Percentiles rank a stretch among this genome's conserved stretches.
phyloP scores from a whole-genome alignment of 2,113 vertebrate genomes.

The Todiramphus saurophagus region DNA sequence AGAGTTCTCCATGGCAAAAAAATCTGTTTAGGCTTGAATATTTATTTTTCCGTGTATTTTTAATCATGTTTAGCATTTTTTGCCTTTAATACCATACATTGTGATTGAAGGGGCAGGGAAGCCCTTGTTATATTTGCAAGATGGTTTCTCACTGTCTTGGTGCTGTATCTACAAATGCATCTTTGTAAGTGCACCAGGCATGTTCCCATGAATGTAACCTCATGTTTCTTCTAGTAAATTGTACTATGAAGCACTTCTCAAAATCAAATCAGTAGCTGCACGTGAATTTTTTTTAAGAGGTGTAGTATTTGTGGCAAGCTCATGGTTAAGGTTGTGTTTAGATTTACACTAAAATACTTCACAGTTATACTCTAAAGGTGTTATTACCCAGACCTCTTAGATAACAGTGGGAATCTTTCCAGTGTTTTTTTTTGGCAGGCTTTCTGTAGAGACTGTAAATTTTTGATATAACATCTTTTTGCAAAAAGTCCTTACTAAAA shows the following conservation, averaged over 20 bases:
- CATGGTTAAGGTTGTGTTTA: background rate
- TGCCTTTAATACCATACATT: background rate
- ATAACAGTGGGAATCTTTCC: background rate
- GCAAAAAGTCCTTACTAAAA: background rate
- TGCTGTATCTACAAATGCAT: background rate
- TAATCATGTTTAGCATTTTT: background rate
- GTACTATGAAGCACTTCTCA: background rate
- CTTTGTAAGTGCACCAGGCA: background rate
- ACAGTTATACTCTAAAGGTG: background rate
- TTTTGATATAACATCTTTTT: background rate
- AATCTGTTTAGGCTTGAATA: background rate
- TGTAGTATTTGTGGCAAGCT: background rate
- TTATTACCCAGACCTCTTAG: background rate
- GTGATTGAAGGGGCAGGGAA: background rate
- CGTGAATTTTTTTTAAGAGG: background rate
- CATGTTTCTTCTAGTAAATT: background rate
- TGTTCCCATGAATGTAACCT: background rate
- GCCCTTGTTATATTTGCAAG: background rate
- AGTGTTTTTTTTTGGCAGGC: background rate
- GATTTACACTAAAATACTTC: background rate
- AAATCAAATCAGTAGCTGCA: background rate
- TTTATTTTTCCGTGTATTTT: background rate
- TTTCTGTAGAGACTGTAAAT: background rate
- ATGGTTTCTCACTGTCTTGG: background rate
- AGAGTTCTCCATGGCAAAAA: background rate